Conservation (phyloP, 2,888 invertebrate species). For the Chymomyza amoena region DNA sequence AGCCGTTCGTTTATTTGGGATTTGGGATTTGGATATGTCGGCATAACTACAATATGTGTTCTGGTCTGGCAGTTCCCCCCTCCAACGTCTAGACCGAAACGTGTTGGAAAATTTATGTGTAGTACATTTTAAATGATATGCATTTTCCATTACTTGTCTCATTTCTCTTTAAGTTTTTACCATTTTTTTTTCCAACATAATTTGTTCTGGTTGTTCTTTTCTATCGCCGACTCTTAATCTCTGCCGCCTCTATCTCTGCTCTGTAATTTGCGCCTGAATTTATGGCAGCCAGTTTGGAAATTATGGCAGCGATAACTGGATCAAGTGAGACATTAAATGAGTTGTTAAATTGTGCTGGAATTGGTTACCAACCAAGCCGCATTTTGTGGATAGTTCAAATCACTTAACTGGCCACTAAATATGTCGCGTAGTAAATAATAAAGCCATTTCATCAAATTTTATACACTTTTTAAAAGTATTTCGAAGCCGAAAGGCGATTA, state of each 20-base stretch:
- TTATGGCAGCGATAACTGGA: conserved; percentile 51
- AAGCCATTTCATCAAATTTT: conserved; percentile 44
- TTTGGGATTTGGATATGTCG: conserved; percentile 40
- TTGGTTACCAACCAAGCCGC: neutral
- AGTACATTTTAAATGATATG: conserved; percentile 69
- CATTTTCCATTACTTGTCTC: conserved; percentile 45
- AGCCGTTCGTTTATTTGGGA: conserved; percentile 2
- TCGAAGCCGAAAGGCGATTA: conserved; percentile 70
- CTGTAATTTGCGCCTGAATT: conserved; percentile 51
- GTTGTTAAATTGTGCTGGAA: neutral
- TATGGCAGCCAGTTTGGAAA: conserved; percentile 62
- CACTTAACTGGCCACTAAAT: neutral
- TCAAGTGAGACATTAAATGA: conserved; percentile 1
- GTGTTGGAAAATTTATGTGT: conserved; percentile 58
- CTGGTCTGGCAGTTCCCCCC: neutral
- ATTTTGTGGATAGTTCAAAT: neutral
- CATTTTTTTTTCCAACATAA: conserved; percentile 40
- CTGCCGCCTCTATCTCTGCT: conserved; percentile 16
- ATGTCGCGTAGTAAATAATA: conserved; percentile 49
- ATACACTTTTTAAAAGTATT: conserved; percentile 44
- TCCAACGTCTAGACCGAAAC: neutral
- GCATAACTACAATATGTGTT: neutral
- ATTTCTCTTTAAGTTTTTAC: conserved; percentile 1
- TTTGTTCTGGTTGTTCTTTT: conserved; percentile 47
- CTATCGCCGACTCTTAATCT: conserved; percentile 25